Conservation (phyloP, 1,140 invertebrate species). For the Holcopasites calliopsidis region DNA sequence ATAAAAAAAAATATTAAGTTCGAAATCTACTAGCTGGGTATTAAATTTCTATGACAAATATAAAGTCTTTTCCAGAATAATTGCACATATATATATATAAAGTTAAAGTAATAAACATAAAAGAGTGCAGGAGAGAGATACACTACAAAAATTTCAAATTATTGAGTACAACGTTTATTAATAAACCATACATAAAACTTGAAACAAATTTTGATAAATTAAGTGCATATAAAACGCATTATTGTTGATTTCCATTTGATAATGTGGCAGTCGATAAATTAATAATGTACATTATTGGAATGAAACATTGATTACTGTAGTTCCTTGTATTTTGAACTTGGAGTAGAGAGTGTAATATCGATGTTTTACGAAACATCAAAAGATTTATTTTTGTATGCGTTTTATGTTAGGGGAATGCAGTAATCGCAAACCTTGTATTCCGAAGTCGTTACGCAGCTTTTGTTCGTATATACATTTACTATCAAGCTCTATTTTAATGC, state of each 20-base stretch:
- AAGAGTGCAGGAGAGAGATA: too few species aligned
- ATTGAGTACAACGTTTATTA: too few species aligned
- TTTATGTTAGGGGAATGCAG: neutral
- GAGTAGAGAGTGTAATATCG: neutral
- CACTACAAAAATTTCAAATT: too few species aligned
- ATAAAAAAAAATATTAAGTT: too few species aligned
- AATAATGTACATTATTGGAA: neutral
- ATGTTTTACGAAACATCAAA: neutral
- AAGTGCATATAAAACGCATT: too few species aligned
- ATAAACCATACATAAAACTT: too few species aligned
- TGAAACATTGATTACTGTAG: neutral
- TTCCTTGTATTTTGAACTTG: neutral
- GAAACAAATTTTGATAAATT: too few species aligned
- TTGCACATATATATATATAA: too few species aligned
- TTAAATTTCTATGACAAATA: too few species aligned
- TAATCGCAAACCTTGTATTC: neutral
- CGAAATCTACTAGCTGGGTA: too few species aligned
- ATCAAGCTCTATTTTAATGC: constrained; percentile 62
- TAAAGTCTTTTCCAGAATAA: too few species aligned
- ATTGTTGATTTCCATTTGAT: neutral
- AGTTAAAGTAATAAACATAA: too few species aligned
- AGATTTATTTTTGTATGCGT: constrained; percentile 9
- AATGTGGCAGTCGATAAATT: neutral
- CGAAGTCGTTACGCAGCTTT: constrained; percentile 8
- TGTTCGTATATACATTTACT: neutral